Conservation (phyloP, 2,113 vertebrate genomes). For the Phaethon lepturus region DNA sequence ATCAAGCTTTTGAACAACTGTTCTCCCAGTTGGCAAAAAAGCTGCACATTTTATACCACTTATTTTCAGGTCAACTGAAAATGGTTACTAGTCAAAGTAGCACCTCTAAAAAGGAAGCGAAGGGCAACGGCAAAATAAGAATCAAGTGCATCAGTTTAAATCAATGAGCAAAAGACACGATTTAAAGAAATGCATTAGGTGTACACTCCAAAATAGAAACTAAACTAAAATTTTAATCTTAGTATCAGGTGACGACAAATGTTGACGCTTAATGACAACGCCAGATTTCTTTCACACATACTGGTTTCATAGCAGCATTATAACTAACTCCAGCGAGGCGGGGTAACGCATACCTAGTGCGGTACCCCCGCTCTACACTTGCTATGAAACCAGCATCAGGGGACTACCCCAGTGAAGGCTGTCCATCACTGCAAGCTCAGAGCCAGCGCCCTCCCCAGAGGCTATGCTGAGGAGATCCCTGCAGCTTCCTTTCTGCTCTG, state of each 20-base stretch:
- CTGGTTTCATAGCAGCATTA: neutral
- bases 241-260: neutral
- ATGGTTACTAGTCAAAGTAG: neutral
- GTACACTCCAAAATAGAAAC: neutral
- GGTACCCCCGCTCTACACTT: neutral
- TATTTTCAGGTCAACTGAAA: slow-evolving; percentile 1
- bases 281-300: neutral
- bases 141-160: neutral
- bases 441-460: neutral
- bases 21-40: neutral
- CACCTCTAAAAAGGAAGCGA: neutral
- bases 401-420: neutral
- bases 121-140: slow-evolving; percentile 11
- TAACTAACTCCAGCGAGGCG: neutral
- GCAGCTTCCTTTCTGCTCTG: neutral
- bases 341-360: neutral
- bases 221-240: neutral
- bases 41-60: neutral
- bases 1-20: neutral
- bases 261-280: neutral
- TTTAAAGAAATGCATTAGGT: neutral
- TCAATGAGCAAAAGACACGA: neutral
- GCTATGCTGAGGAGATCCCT: neutral
- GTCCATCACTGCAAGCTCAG: neutral
- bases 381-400: neutral